Evolutionary conservation across 1,140 invertebrate genomes (phyloP).

Genomic region (Anoplolepis gracilipes): DNA sequence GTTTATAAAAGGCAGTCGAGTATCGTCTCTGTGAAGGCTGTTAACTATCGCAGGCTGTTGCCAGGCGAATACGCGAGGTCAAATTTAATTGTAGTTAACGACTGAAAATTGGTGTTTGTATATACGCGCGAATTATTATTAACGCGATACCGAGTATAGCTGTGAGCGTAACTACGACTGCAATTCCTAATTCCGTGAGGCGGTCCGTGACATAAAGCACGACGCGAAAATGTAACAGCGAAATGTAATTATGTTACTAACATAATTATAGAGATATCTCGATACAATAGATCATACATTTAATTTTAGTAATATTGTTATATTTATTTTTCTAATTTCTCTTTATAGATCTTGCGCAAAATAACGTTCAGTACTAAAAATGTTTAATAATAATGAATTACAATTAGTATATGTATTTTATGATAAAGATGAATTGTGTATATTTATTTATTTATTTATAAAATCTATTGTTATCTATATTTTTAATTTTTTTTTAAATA

Average conservation of each 20-base stretch:
- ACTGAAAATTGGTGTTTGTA: constrained; percentile 69
- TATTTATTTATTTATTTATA: not conserved
- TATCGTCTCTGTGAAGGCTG: constrained; percentile 40
- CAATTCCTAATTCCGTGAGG: constrained; percentile 69
- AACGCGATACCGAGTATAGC: constrained; percentile 67
- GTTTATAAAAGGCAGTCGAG: constrained; percentile 53
- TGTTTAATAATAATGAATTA: not conserved
- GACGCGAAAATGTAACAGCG: constrained; percentile 51
- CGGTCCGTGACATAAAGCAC: constrained; percentile 41
- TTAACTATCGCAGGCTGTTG: constrained; percentile 59
- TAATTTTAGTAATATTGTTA: constrained; percentile 1
- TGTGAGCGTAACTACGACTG: constrained; percentile 59
- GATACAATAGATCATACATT: not conserved
- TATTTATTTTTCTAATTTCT: constrained; percentile 10
- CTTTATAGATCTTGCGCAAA: not conserved
- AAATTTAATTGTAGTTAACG: constrained; percentile 76
- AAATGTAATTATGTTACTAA: constrained; percentile 47
- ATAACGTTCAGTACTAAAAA: not conserved
- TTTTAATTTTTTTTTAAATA: no score
- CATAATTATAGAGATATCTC: constrained; percentile 7
- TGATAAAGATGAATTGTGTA: not conserved
- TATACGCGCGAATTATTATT: constrained; percentile 71
- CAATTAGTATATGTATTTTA: not conserved
- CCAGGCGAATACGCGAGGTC: constrained; percentile 58
- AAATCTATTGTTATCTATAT: not conserved